Evolutionary conservation across 1,140 invertebrate genomes (phyloP).

Genomic region (Diuraphis noxia): DNA sequence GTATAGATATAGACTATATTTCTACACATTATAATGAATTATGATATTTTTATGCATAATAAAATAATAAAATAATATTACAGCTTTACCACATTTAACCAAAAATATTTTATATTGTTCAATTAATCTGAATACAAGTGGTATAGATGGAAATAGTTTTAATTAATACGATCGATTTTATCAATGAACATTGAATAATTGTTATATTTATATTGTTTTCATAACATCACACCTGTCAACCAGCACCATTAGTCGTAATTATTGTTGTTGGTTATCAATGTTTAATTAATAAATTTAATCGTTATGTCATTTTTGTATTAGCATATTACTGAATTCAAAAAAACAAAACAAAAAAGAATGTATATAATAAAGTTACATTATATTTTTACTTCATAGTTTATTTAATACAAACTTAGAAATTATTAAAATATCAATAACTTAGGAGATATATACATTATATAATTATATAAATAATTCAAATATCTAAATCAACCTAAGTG

Average conservation of each 20-base stretch:
- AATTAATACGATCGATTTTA: conserved; percentile 18
- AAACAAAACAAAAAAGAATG: neutral
- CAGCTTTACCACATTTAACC: neutral
- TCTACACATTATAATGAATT: neutral
- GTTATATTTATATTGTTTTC: conserved; percentile 31
- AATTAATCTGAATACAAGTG: neutral
- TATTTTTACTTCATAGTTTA: neutral
- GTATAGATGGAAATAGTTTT: neutral
- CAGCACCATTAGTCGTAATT: conserved; percentile 16
- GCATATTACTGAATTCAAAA: neutral
- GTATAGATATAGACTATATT: neutral
- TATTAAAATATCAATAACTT: too few species aligned
- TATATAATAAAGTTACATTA: neutral
- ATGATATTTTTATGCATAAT: neutral
- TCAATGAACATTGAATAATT: conserved; percentile 39
- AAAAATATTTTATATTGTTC: neutral
- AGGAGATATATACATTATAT: neutral
- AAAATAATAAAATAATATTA: neutral
- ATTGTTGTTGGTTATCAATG: conserved; percentile 6
- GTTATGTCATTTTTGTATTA: neutral
- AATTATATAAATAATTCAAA: neutral
- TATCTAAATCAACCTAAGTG: neutral
- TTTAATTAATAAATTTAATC: conserved; percentile 28
- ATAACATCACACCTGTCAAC: conserved; percentile 15
- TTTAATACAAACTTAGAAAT: neutral